phyloP scores from a whole-genome alignment of 2,797 vertebrate species.

The Channa striata region DNA sequence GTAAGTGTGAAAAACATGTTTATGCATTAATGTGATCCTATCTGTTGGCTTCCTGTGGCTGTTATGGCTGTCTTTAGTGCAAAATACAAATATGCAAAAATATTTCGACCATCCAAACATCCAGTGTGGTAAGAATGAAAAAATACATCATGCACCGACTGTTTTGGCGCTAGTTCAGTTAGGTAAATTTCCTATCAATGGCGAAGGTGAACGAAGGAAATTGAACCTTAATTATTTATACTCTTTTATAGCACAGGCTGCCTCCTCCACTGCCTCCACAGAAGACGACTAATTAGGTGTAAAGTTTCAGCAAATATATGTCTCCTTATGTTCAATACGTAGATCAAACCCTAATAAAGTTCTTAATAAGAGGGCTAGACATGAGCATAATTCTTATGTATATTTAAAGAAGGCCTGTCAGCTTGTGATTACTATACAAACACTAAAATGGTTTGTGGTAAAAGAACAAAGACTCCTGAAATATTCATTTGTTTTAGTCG shows the following conservation, averaged over 20 bases:
- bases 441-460: conserved; percentile 16
- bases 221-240: conserved; percentile 70
- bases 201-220: conserved; percentile 52
- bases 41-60: no score
- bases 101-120: background rate
- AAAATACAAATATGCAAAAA: no score
- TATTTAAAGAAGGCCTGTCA: conserved; percentile 41
- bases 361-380: conserved; percentile 15
- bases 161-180: conserved; percentile 16
- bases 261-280: conserved; percentile 4
- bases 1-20: no score
- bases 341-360: conserved; percentile 18
- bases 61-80: no score
- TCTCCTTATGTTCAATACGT: conserved; percentile 10
- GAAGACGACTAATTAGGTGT: conserved; percentile 43
- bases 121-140: conserved; percentile 1
- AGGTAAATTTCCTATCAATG: conserved; percentile 45
- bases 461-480: conserved; percentile 31
- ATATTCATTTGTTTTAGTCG: conserved; percentile 34
- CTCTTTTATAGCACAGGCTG: conserved; percentile 39
- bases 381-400: conserved; percentile 22
- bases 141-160: conserved; percentile 11
- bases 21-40: no score
- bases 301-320: conserved; percentile 35
- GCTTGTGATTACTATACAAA: conserved; percentile 25